Conservation (phyloP, 2,113 vertebrate species). For the Semicossyphus pulcher region DNA sequence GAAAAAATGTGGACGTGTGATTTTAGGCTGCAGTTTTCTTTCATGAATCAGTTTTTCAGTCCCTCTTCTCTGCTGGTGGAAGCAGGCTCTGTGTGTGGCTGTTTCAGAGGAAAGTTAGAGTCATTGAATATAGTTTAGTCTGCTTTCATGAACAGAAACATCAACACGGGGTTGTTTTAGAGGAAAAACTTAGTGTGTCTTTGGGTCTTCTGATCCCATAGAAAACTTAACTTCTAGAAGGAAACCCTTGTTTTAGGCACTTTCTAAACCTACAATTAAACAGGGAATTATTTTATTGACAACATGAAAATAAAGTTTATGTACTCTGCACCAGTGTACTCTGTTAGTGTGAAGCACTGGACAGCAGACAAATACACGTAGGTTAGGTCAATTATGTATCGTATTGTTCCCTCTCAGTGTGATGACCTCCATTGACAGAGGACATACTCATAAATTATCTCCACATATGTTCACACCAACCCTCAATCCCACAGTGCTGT, state of each 20-base stretch:
- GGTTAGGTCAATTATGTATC: background rate
- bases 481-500: background rate
- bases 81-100: background rate
- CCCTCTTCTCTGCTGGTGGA: no score
- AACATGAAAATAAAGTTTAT: no score
- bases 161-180: background rate
- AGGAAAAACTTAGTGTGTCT: background rate
- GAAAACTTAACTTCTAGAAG: background rate
- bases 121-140: conserved; percentile 38
- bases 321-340: no score
- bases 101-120: conserved; percentile 39
- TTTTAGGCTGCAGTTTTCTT: conserved; percentile 15
- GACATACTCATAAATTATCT: conserved; percentile 49
- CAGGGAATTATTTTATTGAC: no score
- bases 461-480: conserved; percentile 52
- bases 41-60: background rate
- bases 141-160: background rate
- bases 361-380: background rate
- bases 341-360: no score
- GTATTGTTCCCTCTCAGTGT: background rate
- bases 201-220: background rate
- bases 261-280: no score
- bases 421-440: conserved; percentile 32
- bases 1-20: background rate
- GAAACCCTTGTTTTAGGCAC: background rate